Conservation (phyloP, 2,113 vertebrate species). For the Coptodon rendalli region DNA sequence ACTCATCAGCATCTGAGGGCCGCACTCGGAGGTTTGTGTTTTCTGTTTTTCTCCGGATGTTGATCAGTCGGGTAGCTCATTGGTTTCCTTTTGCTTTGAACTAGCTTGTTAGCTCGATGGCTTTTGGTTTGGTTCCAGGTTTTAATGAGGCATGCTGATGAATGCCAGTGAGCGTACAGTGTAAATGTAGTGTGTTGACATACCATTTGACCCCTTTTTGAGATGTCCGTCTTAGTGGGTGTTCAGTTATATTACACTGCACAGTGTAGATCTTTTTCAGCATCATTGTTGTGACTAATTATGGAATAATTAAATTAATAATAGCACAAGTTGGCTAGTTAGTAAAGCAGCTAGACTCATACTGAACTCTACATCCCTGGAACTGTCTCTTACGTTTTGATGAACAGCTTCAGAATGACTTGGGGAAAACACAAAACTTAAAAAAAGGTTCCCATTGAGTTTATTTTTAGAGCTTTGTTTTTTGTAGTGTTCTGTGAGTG, state of each 20-base stretch:
- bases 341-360: not conserved
- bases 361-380: not conserved
- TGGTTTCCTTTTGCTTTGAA: not conserved
- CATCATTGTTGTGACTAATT: not conserved
- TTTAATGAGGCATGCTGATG: conserved; percentile 13
- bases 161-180: not conserved
- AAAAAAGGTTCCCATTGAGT: not conserved
- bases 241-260: not conserved
- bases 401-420: not conserved
- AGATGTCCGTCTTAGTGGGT: not conserved
- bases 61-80: not conserved
- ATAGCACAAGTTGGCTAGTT: not conserved
- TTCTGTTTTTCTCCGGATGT: not conserved
- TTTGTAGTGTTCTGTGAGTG: not conserved
- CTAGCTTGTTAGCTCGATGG: not conserved
- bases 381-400: not conserved
- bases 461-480: conserved; percentile 26
- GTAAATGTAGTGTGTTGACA: not conserved
- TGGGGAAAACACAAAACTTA: not conserved
- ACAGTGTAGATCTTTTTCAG: not conserved
- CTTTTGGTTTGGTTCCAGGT: not conserved
- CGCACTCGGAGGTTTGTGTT: not conserved
- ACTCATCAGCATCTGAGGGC: not conserved
- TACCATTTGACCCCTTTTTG: not conserved
- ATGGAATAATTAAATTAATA: not conserved